Evolutionary conservation across 2,797 vertebrate species (phyloP), one percentile per base, ranked within the genome.

Genomic region (Sebastes hubbsi): DNA sequence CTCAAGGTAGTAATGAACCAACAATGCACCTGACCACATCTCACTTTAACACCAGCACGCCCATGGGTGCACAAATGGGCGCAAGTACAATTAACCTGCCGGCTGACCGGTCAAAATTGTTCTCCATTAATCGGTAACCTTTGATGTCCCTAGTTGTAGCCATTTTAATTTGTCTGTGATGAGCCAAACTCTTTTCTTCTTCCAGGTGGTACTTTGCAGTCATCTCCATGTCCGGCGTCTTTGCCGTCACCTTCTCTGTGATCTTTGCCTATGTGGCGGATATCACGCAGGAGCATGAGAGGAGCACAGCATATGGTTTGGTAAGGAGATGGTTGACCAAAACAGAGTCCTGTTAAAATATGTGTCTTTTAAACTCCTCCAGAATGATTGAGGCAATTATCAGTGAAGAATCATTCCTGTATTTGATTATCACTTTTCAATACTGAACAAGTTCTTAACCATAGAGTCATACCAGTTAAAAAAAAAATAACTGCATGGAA

Each of bases 201-300:
- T 84, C 2, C 92, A 98, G 97, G 97, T 98, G 97, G 97, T 98
- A 98, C 86, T 98, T 98, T 91, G 97, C 97, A 2, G 97, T 98
- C 82, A 98, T 98, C 90, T 98, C 97, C 68, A 97, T 98, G 96
- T 98, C 97, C 0, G 97, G 97, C 10, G 97, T 98, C 78, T 98
- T 98, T 81, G 97, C 97, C 9, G 97, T 98, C 86, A 98, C 97
- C 4, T 98, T 98, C 77, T 98, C 97, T 1, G 97, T 97, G 81
- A 97, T 98, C 81, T 98, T 98, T 92, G 97, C 97, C 36, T 98
- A 98, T 0, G 97, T 98, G 84, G 97, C 97, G 0, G 97, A 98
- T 88, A 97, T 98, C 92, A 98, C 97, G 0, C 97, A 97, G 91
- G 97, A 98, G 88, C 97, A 98, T 55, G 97, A 98, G 86, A 95